phyloP scores from a whole-genome alignment of 2,113 vertebrate species.

The Propithecus coquereli region DNA sequence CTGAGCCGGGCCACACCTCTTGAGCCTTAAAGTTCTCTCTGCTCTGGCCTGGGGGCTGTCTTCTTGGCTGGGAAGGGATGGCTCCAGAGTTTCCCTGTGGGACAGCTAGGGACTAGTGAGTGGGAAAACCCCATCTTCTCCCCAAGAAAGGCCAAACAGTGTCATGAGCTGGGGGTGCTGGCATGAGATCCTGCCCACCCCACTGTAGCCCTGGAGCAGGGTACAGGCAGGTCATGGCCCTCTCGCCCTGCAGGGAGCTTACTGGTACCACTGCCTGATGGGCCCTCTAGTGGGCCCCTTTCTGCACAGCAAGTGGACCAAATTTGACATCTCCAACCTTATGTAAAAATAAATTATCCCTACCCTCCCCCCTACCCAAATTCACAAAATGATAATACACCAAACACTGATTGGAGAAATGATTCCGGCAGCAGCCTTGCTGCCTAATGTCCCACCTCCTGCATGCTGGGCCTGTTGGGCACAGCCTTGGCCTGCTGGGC shows the following conservation, averaged over 20 bases:
- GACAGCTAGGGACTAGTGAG: slow-evolving; percentile 15
- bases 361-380: slow-evolving; percentile 49
- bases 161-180: not conserved
- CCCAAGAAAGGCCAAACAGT: slow-evolving; percentile 39
- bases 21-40: not conserved
- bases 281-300: slow-evolving; percentile 60
- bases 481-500: slow-evolving; percentile 43
- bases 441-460: slow-evolving; percentile 57
- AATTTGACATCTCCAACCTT: slow-evolving; percentile 73
- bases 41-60: not conserved
- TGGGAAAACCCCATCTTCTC: not conserved
- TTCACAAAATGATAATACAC: slow-evolving; percentile 73
- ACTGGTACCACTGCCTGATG: not conserved
- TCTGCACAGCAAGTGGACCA: slow-evolving; percentile 65
- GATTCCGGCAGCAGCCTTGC: slow-evolving; percentile 44
- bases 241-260: not conserved
- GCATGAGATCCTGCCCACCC: not conserved
- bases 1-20: not conserved
- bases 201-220: not conserved
- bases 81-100: slow-evolving; percentile 23
- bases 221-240: not conserved
- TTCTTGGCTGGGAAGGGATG: slow-evolving; percentile 37
- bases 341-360: slow-evolving; percentile 82
- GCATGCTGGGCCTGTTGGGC: slow-evolving; percentile 57
- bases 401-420: slow-evolving; percentile 73